Conservation (phyloP, 2,113 vertebrate genomes). For the Entomyzon cyanotis region DNA sequence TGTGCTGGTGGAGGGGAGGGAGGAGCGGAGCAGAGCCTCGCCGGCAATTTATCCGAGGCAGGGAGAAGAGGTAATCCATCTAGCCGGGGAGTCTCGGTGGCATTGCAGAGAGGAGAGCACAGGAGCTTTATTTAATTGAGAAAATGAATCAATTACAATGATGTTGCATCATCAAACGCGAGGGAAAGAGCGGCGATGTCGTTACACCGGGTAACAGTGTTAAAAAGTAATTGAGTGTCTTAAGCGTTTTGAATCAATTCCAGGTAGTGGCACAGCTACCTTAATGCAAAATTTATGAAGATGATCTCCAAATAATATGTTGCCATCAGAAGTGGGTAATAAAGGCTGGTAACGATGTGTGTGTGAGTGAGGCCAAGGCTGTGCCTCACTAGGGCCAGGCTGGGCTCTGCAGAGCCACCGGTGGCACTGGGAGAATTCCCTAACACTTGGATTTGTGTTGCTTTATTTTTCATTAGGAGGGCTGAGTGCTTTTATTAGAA, state of each 20-base stretch:
- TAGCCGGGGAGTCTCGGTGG: conserved; percentile 50
- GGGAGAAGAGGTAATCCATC: conserved; percentile 66
- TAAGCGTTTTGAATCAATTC: conserved; percentile 76
- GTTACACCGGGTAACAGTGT: conserved; percentile 54
- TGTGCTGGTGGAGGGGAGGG: conserved; percentile 65
- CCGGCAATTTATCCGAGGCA: conserved; percentile 55
- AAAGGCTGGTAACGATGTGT: conserved; percentile 38
- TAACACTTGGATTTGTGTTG: background rate
- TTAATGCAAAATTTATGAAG: conserved; percentile 79
- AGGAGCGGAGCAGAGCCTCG: conserved; percentile 57
- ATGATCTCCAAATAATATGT: conserved; percentile 68
- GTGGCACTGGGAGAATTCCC: background rate
- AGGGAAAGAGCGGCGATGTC: conserved; percentile 64
- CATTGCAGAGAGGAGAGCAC: conserved; percentile 55
- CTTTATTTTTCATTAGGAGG: background rate
- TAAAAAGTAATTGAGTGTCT: conserved; percentile 76
- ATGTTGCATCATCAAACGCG: conserved; percentile 62
- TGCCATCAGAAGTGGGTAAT: conserved; percentile 54
- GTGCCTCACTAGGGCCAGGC: background rate
- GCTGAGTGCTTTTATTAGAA: background rate
- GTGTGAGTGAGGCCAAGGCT: background rate
- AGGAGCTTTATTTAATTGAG: conserved; percentile 80
- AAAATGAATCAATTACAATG: conserved; percentile 81
- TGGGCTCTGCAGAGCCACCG: background rate
- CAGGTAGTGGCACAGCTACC: conserved; percentile 64